Evolutionary conservation across 2,888 invertebrate genomes (phyloP).

Genomic region (Acanthopleura granulata): DNA sequence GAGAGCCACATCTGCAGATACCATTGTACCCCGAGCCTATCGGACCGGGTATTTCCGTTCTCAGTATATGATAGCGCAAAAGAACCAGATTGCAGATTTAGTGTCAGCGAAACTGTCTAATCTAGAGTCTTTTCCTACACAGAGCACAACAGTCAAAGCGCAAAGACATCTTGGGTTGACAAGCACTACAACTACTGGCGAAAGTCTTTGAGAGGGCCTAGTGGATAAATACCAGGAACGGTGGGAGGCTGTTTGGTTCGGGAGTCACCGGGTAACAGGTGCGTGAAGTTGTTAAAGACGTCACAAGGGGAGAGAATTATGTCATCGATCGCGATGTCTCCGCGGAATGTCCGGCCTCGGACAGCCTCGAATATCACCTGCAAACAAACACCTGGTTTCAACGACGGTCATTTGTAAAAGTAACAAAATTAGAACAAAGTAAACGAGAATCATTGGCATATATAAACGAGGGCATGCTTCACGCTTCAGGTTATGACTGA

Average conservation of each 20-base stretch:
- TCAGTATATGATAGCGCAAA: too few species aligned
- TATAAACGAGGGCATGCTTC: too few species aligned
- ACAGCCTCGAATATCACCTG: constrained; percentile 45
- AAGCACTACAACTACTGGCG: constrained; percentile 17
- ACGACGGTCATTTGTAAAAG: background rate
- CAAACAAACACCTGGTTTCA: background rate
- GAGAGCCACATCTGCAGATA: too few species aligned
- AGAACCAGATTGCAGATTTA: too few species aligned
- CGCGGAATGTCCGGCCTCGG: constrained; percentile 38
- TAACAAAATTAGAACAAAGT: background rate
- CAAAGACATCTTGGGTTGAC: background rate
- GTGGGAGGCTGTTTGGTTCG: background rate
- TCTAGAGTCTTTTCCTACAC: too few species aligned
- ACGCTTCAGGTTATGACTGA: too few species aligned
- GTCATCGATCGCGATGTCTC: constrained; percentile 56
- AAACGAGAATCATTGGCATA: background rate
- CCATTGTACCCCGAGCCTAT: too few species aligned
- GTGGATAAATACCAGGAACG: constrained; percentile 17
- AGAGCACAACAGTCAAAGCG: too few species aligned
- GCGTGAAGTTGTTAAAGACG: constrained; percentile 18
- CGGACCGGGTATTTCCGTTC: too few species aligned
- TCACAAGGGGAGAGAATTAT: constrained; percentile 31
- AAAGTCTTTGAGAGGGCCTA: constrained; percentile 13
- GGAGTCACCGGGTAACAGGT: constrained; percentile 15
- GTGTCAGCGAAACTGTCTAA: too few species aligned